Base-by-base conservation (phyloP, 2,888 invertebrate species). In the Hirtodrosophila trivittata region DNA sequence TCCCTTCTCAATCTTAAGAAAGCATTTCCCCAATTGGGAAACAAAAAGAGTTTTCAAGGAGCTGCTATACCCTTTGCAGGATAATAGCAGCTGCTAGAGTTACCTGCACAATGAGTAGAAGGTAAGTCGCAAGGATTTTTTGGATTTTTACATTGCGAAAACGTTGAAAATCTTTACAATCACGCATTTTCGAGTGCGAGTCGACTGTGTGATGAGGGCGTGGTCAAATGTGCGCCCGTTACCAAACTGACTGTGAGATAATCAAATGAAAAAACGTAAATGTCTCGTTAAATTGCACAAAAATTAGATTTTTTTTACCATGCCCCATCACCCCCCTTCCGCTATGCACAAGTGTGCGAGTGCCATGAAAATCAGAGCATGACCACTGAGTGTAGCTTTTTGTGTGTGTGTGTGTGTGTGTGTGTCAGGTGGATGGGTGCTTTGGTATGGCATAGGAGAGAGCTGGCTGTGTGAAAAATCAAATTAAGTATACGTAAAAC, bases 181-280 rank as follows among this genome's bases (percentile, higher is more conserved):
- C 82, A 76, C 74, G 77, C 55, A 39, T 57, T 51, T 65, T 33
- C 30, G 62, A 54, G 45, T 30, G 43, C 39, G 25, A 54, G 42
- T 39, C n/a, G 35, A 25, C 16, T 32, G 28, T 14, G 12, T 32
- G 21, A 3, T 30, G 46, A 28, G 54, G 62, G 59, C 46, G 55
- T 56, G 46, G 43, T 46, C 56, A 52, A 13, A 33, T 54, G 54
- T 50, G 46, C 52, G 54, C 57, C 51, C 47, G 62, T 77, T 83
- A 47, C 81, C 73, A 73, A 83, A 84, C 83, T 82, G 82, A 78
- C 78, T 84, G 84, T 80, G 80, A 85, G 87, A 87, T 88, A 88
- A 88, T 88, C 88, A 88, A 88, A 88, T 88, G 83, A 80, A 87
- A 88, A 88, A 88, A 86, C 85, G 87, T 87, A 88, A 88, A 88